These are phyloP conservation scores for Esox lucius DNA, from an alignment of 2,797 vertebrate genomes.

Conservation along the genomic window DNA sequence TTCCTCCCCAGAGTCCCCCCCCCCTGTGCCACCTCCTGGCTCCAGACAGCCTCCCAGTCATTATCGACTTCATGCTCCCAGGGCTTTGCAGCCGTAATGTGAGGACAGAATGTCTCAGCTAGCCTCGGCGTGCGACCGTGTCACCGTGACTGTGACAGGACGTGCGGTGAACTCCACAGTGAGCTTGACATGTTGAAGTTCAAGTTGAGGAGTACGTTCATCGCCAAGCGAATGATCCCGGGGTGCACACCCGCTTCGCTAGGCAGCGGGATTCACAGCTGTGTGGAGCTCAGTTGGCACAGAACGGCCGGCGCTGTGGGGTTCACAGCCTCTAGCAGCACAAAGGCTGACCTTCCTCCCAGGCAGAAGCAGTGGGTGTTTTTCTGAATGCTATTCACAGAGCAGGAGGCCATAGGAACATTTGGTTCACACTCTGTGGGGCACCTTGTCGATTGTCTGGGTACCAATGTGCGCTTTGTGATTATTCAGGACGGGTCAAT, in stretches of 20 bases:
- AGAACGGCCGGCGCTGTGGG: no score
- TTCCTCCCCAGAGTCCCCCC: no score
- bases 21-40: not conserved
- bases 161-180: no score
- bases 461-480: constrained; percentile 4
- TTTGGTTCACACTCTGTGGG: not conserved
- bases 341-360: constrained; percentile 1
- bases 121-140: not conserved
- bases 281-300: no score
- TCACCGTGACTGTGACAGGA: no score
- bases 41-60: constrained; percentile 6
- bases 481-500: not conserved
- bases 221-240: no score
- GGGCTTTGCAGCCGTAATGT: not conserved
- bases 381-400: not conserved
- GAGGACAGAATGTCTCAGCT: not conserved
- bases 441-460: not conserved
- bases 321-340: not conserved
- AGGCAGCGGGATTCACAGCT: no score
- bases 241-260: no score
- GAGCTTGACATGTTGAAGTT: no score
- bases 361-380: not conserved
- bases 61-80: constrained; percentile 12
- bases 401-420: not conserved
- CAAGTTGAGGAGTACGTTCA: no score